These are phyloP conservation scores for Naso thynnoides DNA, from an alignment of 2,797 vertebrate species.

Conservation along the genomic window DNA sequence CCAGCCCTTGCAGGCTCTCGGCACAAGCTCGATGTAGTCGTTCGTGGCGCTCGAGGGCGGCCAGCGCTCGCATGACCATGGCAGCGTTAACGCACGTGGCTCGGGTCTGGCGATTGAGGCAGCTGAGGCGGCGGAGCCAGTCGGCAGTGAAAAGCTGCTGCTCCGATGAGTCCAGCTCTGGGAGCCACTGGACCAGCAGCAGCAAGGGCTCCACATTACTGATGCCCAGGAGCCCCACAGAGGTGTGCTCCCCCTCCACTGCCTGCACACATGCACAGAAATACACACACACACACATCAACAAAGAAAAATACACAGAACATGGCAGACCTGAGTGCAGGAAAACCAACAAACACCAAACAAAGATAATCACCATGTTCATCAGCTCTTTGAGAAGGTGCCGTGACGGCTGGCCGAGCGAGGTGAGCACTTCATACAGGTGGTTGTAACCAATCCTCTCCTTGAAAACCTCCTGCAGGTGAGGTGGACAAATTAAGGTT, in stretches of 20 bases:
- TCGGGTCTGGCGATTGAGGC: slow-evolving; percentile 94
- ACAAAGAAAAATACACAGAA: not conserved
- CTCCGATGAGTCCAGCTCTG: slow-evolving; percentile 92
- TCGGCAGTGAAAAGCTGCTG: slow-evolving; percentile 94
- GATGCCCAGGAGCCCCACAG: slow-evolving; percentile 95
- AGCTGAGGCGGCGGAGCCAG: slow-evolving; percentile 94
- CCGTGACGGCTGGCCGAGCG: slow-evolving; percentile 92
- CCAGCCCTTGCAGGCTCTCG: slow-evolving; percentile 91
- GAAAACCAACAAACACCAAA: too few relatives aligned
- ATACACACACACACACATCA: not conserved
- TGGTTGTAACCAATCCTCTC: slow-evolving; percentile 97
- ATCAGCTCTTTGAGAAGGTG: slow-evolving; percentile 96
- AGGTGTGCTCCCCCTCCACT: slow-evolving; percentile 95
- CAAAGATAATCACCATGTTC: slow-evolving; percentile 90
- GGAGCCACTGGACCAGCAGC: slow-evolving; percentile 96
- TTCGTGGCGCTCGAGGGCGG: slow-evolving; percentile 83
- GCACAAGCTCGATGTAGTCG: slow-evolving; percentile 88
- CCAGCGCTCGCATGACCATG: slow-evolving; percentile 90
- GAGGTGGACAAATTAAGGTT: not conserved
- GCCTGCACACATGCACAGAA: slow-evolving; percentile 76
- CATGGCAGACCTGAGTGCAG: not conserved
- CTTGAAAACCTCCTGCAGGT: slow-evolving; percentile 94
- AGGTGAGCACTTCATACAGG: slow-evolving; percentile 93
- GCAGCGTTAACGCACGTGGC: slow-evolving; percentile 94
- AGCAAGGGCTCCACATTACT: slow-evolving; percentile 96